A percentile compares a stretch with the other conserved stretches of the same genome.
Evolutionary conservation across 1,140 invertebrate species (phyloP).

Genomic region (Hycleus cichorii): DNA sequence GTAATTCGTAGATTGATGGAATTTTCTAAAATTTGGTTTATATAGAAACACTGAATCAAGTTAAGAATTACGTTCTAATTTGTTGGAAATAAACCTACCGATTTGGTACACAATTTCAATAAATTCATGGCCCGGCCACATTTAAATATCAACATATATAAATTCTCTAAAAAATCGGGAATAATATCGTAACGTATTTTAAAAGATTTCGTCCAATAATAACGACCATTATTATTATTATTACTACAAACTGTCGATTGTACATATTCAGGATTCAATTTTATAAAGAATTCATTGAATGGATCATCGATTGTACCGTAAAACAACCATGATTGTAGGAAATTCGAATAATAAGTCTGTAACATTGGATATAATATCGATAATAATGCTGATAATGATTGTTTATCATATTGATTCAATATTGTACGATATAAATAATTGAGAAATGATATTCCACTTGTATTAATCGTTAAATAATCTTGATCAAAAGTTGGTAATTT

Average conservation of each 20-base stretch:
- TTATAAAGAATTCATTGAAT: constrained; percentile 39
- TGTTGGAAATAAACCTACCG: constrained; percentile 21
- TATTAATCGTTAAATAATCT: constrained; percentile 7
- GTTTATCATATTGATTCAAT: constrained; percentile 26
- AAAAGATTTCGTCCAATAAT: constrained; percentile 37
- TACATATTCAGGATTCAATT: constrained; percentile 28
- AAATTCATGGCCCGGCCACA: constrained; percentile 38
- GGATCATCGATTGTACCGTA: constrained; percentile 37
- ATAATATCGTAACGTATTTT: constrained; percentile 29
- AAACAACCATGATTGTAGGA: constrained; percentile 38
- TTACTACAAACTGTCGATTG: too few relatives aligned
- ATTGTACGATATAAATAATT: constrained; percentile 37
- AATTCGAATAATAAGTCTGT: constrained; percentile 7
- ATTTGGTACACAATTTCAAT: constrained; percentile 33
- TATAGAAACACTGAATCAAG: too few relatives aligned
- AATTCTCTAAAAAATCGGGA: constrained; percentile 36
- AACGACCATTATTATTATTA: constrained; percentile 26
- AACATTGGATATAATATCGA: constrained; percentile 32
- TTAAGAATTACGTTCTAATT: too few relatives aligned
- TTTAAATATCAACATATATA: constrained; percentile 32
- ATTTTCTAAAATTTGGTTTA: too few relatives aligned
- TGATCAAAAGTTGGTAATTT: not conserved
- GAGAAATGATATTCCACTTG: constrained; percentile 34
- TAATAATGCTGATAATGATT: constrained; percentile 32
- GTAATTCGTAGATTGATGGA: too few relatives aligned